Evolutionary conservation across 1,140 invertebrate species (phyloP), one percentile per base, ranked within the genome.

Genomic region (Schlechtendalia chinensis): DNA sequence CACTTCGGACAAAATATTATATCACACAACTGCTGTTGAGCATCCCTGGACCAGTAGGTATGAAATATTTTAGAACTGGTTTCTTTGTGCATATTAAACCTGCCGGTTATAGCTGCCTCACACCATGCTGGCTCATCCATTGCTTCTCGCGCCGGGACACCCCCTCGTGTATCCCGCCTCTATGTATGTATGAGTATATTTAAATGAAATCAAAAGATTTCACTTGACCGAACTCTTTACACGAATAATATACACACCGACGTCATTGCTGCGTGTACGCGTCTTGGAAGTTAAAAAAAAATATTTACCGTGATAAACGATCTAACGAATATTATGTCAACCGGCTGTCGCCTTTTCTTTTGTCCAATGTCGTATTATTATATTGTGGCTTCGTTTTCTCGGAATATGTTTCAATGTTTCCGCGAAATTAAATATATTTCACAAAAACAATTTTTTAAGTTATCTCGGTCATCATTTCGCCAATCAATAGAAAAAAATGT

Each of bases 11-110:
- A 79, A 39, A 39, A 50, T 79, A 63, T 77, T 45, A 53, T 61
- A 79, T 17, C 58, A 39, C 32, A 39, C 8, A 27, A 79, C 58
- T 59, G 24, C 45, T 79, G 24, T 22, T 79, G 75, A 79, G 75
- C 75, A 79, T 79, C 75, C 75, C 75, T 79, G 75, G 75, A 79
- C 75, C 75, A 79, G 58, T 79, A 79, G 75, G 75, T 79, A 79
- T 79, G 75, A 79, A 79, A 63, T 79, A 79, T 79, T 79, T 79
- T 61, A 79, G 75, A 79, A 79, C 75, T 79, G 75, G 75, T 79
- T 79, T 79, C 75, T 79, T 79, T 79, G 75, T 79, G 75, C 56
- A 79, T 79, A 79, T 79, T 79, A 79, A 79, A 79, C 75, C 75
- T 79, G 75, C 75, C 75, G 56, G 75, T 63, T 79, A 39, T 39